phyloP scores from a whole-genome alignment of 2,113 vertebrate genomes.

The Notiomystis cincta region DNA sequence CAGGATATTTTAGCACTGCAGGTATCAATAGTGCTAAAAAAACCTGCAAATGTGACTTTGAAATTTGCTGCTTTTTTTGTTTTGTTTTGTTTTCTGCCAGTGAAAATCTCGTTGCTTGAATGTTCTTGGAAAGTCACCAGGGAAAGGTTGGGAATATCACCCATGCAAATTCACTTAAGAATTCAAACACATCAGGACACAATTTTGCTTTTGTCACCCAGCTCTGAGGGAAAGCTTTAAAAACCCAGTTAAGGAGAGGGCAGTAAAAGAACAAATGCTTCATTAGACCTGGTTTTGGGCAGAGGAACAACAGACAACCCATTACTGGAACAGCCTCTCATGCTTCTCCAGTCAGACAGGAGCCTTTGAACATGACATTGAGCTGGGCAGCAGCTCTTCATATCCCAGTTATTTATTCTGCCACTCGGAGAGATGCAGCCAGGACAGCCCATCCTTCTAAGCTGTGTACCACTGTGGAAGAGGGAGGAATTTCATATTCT shows the following conservation, averaged over 20 bases:
- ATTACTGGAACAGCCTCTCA: neutral
- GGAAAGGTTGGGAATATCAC: slow-evolving; percentile 40
- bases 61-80: neutral
- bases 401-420: neutral
- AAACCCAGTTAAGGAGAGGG: neutral
- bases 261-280: slow-evolving; percentile 16
- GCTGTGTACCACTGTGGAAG: neutral
- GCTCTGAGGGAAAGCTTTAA: neutral
- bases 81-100: neutral
- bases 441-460: neutral
- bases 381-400: neutral
- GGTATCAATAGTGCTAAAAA: neutral
- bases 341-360: neutral
- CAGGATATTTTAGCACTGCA: slow-evolving; percentile 24
- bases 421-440: neutral
- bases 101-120: neutral
- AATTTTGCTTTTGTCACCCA: slow-evolving; percentile 42
- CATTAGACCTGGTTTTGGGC: slow-evolving; percentile 1
- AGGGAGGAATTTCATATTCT: neutral
- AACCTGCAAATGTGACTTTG: slow-evolving; percentile 20
- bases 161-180: slow-evolving; percentile 33
- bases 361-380: neutral
- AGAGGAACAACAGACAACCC: neutral
- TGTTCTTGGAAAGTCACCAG: slow-evolving; percentile 29
- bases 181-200: slow-evolving; percentile 26